A percentile compares a stretch with the other conserved stretches of the same genome.
Evolutionary conservation across 1,140 invertebrate species (phyloP).

Genomic region (Orchestia grillus): DNA sequence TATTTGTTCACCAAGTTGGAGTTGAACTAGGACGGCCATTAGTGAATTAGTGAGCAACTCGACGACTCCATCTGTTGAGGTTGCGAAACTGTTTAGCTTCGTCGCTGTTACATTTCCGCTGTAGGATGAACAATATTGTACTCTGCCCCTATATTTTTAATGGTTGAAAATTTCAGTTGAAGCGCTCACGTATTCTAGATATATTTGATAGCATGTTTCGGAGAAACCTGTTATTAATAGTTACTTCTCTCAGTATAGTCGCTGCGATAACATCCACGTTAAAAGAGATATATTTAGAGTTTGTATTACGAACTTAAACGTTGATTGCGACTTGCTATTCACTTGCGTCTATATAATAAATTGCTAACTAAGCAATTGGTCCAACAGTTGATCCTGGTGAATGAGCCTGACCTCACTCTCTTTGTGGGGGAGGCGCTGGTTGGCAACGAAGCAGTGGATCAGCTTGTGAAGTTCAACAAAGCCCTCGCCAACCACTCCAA

Average conservation of each 20-base stretch:
- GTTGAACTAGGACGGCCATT: too few species aligned
- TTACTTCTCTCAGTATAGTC: neutral
- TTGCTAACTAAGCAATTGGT: neutral
- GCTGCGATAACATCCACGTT: neutral
- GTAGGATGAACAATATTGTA: too few species aligned
- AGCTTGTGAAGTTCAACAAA: slow-evolving; percentile 98
- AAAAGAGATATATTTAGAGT: neutral
- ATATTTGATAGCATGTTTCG: neutral
- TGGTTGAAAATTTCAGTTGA: too few species aligned
- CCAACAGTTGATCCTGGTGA: slow-evolving; percentile 82
- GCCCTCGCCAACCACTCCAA: slow-evolving; percentile 91
- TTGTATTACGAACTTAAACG: neutral
- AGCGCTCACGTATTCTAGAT: too few species aligned
- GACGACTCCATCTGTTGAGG: too few species aligned
- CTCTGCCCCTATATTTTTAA: too few species aligned
- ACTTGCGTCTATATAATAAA: neutral
- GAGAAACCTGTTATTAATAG: neutral
- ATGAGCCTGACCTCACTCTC: slow-evolving; percentile 96
- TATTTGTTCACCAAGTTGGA: too few species aligned
- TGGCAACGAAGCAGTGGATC: slow-evolving; percentile 99
- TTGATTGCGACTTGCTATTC: neutral
- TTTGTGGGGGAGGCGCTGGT: slow-evolving; percentile 99
- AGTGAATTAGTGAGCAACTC: too few species aligned
- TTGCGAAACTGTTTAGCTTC: too few species aligned
- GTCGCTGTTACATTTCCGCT: too few species aligned